These are phyloP conservation scores for Dendrolimus pini DNA, from an alignment of 2,888 invertebrate genomes.

Conservation along the genomic window DNA sequence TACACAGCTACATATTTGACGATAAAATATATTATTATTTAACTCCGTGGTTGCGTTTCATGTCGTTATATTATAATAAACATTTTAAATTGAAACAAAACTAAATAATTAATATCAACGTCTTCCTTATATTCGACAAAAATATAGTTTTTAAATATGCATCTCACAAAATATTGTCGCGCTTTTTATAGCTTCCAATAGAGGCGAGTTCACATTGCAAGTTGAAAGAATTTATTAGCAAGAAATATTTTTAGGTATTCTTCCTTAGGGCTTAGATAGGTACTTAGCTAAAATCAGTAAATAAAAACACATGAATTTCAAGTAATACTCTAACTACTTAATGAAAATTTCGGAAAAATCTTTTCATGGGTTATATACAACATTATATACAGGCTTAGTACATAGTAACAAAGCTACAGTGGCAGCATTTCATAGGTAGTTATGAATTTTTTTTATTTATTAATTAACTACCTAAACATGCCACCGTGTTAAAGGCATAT, in stretches of 20 bases:
- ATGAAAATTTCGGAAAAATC: not conserved
- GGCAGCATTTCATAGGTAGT: slow-evolving; percentile 38
- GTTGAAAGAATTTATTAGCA: no score
- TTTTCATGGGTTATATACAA: not conserved
- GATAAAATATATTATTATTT: slow-evolving; percentile 11
- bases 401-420: slow-evolving; percentile 50
- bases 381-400: not conserved
- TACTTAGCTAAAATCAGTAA: no score
- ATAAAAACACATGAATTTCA: no score
- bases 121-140: no score
- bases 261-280: no score
- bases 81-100: no score
- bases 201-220: no score
- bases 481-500: slow-evolving; percentile 65
- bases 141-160: not conserved
- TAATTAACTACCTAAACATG: slow-evolving; percentile 12
- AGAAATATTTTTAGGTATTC: no score
- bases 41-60: no score
- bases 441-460: slow-evolving; percentile 15
- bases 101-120: no score
- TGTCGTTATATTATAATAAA: no score
- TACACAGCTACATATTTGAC: not conserved
- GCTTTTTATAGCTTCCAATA: not conserved
- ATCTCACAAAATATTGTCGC: not conserved
- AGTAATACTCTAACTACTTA: not conserved